phyloP scores from a whole-genome alignment of 2,797 vertebrate species.

The Euthynnus affinis region DNA sequence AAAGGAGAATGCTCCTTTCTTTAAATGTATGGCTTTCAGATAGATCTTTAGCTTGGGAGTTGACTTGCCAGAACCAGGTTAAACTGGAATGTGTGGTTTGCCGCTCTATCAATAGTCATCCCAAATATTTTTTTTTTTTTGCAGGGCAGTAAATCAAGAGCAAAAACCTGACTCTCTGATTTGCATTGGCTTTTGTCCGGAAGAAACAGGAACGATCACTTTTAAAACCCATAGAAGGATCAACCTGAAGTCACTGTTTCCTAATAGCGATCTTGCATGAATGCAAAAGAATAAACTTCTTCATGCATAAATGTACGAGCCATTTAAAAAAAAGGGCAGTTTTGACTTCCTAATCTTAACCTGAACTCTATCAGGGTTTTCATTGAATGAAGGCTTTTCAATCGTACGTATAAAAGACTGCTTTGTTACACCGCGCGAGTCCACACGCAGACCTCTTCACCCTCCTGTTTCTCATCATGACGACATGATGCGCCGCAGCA shows the following conservation, averaged over 20 bases:
- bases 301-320: slow-evolving; percentile 53
- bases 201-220: slow-evolving; percentile 2
- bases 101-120: slow-evolving; percentile 21
- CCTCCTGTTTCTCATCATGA: slow-evolving; percentile 43
- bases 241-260: slow-evolving; percentile 27
- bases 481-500: slow-evolving; percentile 47
- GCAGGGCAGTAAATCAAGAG: slow-evolving; percentile 22
- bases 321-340: slow-evolving; percentile 51
- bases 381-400: slow-evolving; percentile 63
- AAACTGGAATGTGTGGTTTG: slow-evolving; percentile 38
- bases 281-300: slow-evolving; percentile 39
- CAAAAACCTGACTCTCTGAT: slow-evolving; percentile 12
- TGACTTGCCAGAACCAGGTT: slow-evolving; percentile 36
- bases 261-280: slow-evolving; percentile 18
- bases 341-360: slow-evolving; percentile 62
- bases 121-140: slow-evolving; percentile 20
- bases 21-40: slow-evolving; percentile 34
- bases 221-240: slow-evolving; percentile 1
- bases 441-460: slow-evolving; percentile 50
- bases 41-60: slow-evolving; percentile 20
- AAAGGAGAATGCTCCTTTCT: slow-evolving; percentile 35
- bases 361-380: slow-evolving; percentile 60
- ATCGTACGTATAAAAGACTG: slow-evolving; percentile 49
- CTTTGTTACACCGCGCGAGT: slow-evolving; percentile 61
- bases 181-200: slow-evolving; percentile 2